Percentiles rank a stretch among this genome's conserved stretches.
These are phyloP conservation scores for Numida meleagris DNA, from an alignment of 2,113 vertebrate species.

Conservation along the genomic window DNA sequence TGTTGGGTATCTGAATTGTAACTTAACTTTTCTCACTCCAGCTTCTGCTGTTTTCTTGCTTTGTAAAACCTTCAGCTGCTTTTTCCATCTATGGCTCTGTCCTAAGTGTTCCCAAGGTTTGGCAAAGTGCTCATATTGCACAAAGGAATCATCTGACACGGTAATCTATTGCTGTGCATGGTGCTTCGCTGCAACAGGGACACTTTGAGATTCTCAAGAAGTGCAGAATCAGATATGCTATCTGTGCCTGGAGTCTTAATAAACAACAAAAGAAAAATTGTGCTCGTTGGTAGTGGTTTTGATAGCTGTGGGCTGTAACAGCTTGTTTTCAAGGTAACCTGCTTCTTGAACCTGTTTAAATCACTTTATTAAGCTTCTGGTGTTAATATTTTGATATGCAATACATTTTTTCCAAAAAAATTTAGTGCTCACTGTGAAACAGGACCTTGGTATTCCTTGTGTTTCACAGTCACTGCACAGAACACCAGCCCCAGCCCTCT, in stretches of 20 bases:
- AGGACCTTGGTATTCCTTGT: not conserved
- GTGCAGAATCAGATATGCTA: not conserved
- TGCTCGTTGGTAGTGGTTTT: not conserved
- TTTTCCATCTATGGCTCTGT: conserved; percentile 65
- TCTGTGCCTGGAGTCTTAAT: not conserved
- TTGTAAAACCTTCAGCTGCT: conserved; percentile 37
- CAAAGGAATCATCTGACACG: not conserved
- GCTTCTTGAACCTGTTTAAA: not conserved
- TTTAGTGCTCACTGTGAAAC: not conserved
- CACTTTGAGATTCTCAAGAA: not conserved
- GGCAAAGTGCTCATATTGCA: conserved; percentile 53
- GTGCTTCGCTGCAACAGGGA: not conserved
- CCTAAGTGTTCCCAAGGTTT: conserved; percentile 59
- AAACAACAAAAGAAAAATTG: not conserved
- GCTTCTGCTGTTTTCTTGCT: conserved; percentile 36
- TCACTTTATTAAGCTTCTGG: not conserved
- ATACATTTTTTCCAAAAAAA: not conserved
- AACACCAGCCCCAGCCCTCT: not conserved
- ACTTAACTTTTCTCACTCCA: not conserved
- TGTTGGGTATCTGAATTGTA: not conserved
- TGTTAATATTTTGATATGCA: not conserved
- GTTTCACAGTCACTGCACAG: not conserved
- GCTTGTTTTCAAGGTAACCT: not conserved
- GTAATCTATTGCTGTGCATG: not conserved
- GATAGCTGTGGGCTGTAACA: not conserved